A percentile compares a stretch with the other conserved stretches of the same genome.
These are phyloP conservation scores for Adelognathus sp. DNA, from an alignment of 2,888 invertebrate species.

Conservation along the genomic window DNA sequence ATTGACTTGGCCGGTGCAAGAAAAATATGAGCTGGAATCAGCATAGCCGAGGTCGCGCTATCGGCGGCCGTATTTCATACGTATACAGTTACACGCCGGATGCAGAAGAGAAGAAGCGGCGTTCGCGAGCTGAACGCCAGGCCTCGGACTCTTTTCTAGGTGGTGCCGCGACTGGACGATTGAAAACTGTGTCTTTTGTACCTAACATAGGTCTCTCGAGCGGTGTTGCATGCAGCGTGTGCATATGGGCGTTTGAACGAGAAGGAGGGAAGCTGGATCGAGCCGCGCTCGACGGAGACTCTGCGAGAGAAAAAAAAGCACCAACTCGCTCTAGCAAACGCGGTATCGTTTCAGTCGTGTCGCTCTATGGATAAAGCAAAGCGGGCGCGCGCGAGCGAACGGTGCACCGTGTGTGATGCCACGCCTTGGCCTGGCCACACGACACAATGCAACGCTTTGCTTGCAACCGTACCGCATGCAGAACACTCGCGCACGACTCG, in stretches of 20 bases:
- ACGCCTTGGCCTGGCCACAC: conserved; percentile 66
- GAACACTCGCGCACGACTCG: conserved; percentile 41
- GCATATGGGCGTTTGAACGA: background rate
- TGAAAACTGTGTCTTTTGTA: conserved; percentile 44
- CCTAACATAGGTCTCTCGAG: background rate
- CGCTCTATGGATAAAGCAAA: too few species aligned
- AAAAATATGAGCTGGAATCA: conserved; percentile 46
- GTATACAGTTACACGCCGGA: conserved; percentile 73
- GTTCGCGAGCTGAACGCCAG: conserved; percentile 39
- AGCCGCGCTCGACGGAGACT: conserved; percentile 6
- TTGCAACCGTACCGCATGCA: conserved; percentile 45
- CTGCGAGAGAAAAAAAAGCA: conserved; percentile 44
- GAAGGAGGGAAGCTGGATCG: conserved; percentile 34
- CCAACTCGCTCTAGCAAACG: conserved; percentile 46
- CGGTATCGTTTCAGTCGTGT: conserved; percentile 68
- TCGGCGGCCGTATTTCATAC: conserved; percentile 73
- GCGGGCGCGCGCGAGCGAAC: conserved; percentile 48
- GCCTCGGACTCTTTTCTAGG: conserved; percentile 19
- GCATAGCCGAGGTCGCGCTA: conserved; percentile 64
- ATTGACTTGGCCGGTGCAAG: conserved; percentile 41
- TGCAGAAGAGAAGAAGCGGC: conserved; percentile 38
- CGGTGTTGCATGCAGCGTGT: conserved; percentile 13
- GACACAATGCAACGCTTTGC: conserved; percentile 36
- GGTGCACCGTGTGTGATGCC: conserved; percentile 64
- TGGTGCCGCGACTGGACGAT: conserved; percentile 62